phyloP scores from a whole-genome alignment of 2,888 invertebrate species.

The Rhaphigaster nebulosa region DNA sequence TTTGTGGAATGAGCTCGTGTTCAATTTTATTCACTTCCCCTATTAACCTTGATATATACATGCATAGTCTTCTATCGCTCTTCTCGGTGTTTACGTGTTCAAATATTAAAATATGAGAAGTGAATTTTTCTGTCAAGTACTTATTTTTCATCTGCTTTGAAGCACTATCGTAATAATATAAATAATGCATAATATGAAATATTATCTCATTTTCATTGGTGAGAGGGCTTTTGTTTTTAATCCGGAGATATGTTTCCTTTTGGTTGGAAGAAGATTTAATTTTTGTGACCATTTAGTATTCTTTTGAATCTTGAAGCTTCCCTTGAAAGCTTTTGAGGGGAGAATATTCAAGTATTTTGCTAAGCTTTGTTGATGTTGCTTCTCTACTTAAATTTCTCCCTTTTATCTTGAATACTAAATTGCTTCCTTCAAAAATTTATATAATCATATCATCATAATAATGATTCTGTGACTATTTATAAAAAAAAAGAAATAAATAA shows the following conservation, averaged over 20 bases:
- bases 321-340: conserved; percentile 24
- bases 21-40: too few relatives aligned
- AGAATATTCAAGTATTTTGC: conserved; percentile 41
- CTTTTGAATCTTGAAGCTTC: conserved; percentile 32
- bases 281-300: conserved; percentile 34
- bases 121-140: neutral
- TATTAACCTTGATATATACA: too few relatives aligned
- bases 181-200: too few relatives aligned
- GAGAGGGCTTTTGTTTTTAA: neutral
- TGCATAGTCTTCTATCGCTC: too few relatives aligned
- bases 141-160: neutral
- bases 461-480: neutral
- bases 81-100: too few relatives aligned
- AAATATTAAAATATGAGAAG: neutral
- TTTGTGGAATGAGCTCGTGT: too few relatives aligned
- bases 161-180: neutral
- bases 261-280: conserved; percentile 19
- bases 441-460: neutral
- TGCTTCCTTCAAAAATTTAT: neutral
- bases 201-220: neutral
- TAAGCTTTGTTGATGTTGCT: conserved; percentile 5
- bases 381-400: neutral
- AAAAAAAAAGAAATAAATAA: neutral
- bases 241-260: neutral
- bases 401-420: conserved; percentile 34